Evolutionary conservation across 2,797 vertebrate genomes (phyloP), one percentile per base, ranked within the genome.

Genomic region (Psittacula echo): DNA sequence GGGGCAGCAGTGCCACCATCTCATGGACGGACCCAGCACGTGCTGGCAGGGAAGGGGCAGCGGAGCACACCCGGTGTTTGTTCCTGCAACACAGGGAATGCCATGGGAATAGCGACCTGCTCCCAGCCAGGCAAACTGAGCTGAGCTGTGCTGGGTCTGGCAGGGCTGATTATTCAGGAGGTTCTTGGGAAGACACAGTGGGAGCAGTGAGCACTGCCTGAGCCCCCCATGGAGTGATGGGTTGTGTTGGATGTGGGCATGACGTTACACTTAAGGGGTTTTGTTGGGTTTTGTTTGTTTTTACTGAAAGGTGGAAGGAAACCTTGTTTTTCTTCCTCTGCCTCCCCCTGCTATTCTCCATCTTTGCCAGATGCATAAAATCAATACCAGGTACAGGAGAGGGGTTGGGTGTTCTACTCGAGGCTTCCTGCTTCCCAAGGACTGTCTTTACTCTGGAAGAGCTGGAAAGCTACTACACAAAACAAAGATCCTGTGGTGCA

Each of bases 1-100:
- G 94, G 48, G 66, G 90, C 95, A 92, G 94, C 91, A 95, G 94
- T 11, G 87, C 77, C 51, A 76, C 95, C 93, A 74, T 94, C 77
- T 87, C 84, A 21, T 0, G 3, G 2, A 37, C 7, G 39, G 67
- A 5, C 1, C 79, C 70, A 7, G 27, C 48, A 3, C 1, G 1
- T 29, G 84, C n/a, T 37, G 56, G 56, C 56, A 34, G 34, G n/a
- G n/a, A 37, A 60, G n/a, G n/a, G 15, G 56, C n/a, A 60, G 56
- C 2, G 10, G n/a, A 37, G n/a, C n/a, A 37, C 22, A 24, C 22
- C n/a, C 2, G 1, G n/a, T 58, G n/a, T 58, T 58, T 34, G 56
- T 58, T 58, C 56, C n/a, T 58, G 56, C 14, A 34, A 16, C n/a
- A 10, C 56, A 24, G n/a, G 22, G 56, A 58, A 24, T 34, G n/a